Evolutionary conservation across 23 tunicate species (phyloP), one percentile per base, ranked within the genome.

Genomic region (Halocynthia roretzi): DNA sequence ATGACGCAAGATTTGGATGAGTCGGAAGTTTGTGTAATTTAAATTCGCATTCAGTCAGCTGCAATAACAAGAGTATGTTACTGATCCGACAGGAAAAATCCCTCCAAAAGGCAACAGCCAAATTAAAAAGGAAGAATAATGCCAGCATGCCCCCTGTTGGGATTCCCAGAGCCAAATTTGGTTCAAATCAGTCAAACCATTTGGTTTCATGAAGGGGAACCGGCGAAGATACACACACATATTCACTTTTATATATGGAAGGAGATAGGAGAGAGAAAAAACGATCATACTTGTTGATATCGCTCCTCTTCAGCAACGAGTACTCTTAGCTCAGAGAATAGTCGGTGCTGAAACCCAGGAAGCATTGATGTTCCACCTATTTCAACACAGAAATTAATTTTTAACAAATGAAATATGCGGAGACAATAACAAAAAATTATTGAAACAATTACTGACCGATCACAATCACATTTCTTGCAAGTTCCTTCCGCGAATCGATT

Each of bases 351-450:
- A 63, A 92, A 92, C 7, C 98, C 98, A 7, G 98, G 98, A 9
- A 92, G 72, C 67, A 92, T 60, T 51, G 87, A 77, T 53, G 98
- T 92, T 56, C 98, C 98, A 61, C 98, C 98, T 92, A 56, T 7
- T 17, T 0, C 22, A 67, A 4, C 12, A 12, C 71, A 67, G 12
- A 67, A 0, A 67, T 48, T 4, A 58, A 15, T 15, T 60, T 1
- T n/a, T 15, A 18, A 1, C 17, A 15, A 4, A 15, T 60, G 18
- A 18, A n/a, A 60, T 15, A n/a, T n/a, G 18, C 2, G 2, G n/a
- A 60, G n/a, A 18, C 17, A 15, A 18, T 15, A 0, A 15, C 12
- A 66, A 66, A 9, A 66, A 23, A 66, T n/a, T n/a, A n/a, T n/a
- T n/a, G 44, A 31, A 31, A 31, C 22, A 67, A 61, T 61, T 54